phyloP scores from a whole-genome alignment of 2,113 vertebrate species.

The Sapajus apella region DNA sequence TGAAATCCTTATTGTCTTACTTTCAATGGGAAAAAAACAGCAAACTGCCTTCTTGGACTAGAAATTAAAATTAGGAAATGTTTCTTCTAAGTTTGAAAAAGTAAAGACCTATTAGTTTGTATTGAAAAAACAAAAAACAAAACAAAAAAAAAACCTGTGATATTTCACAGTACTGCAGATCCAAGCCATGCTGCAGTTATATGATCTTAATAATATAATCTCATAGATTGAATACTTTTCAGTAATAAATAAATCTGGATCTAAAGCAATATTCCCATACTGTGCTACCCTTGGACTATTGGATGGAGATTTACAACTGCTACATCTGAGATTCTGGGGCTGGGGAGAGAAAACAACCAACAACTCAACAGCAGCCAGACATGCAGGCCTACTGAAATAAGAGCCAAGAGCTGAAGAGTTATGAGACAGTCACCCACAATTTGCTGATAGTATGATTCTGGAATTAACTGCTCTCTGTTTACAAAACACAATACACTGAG shows the following conservation, averaged over 20 bases:
- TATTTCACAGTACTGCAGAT: background rate
- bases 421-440: slow-evolving; percentile 22
- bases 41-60: background rate
- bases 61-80: slow-evolving; percentile 8
- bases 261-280: slow-evolving; percentile 8
- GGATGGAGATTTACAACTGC: background rate
- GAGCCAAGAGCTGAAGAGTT: background rate
- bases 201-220: background rate
- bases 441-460: slow-evolving; percentile 40
- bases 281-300: background rate
- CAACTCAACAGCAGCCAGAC: slow-evolving; percentile 11
- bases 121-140: background rate
- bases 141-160: background rate
- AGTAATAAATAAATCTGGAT: slow-evolving; percentile 43
- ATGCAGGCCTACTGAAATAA: slow-evolving; percentile 38
- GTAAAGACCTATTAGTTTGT: background rate
- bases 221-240: background rate
- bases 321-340: slow-evolving; percentile 47
- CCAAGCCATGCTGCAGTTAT: background rate
- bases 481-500: slow-evolving; percentile 56
- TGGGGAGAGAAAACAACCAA: slow-evolving; percentile 23
- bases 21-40: background rate
- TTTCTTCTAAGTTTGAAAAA: slow-evolving; percentile 37
- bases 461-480: slow-evolving; percentile 57
- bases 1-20: background rate